Base-by-base conservation (phyloP, 2,797 vertebrate genomes). In the Anabas testudineus region DNA sequence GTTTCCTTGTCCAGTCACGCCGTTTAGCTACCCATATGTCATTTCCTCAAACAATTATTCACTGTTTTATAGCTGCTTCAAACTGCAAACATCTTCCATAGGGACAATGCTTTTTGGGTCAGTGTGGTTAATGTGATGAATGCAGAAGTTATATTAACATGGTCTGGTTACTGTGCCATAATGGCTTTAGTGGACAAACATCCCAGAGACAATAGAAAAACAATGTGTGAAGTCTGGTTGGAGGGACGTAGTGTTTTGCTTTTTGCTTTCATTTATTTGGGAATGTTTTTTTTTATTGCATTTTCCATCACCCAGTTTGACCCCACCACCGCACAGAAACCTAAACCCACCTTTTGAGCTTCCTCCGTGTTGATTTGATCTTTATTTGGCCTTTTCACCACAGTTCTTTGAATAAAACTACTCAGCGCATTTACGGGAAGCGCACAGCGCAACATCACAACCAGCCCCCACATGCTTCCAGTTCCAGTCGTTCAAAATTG, bases 361-460 rank as follows among this genome's bases (percentile, higher is more conserved):
- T 88, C 80, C 83, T 83, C 78, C 70, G 7, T 81, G 86, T 88
- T 86, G 87, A 88, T 89, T 84, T 87, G 87, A 87, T 93, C 88
- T 92, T 91, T 90, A 87, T 94, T 90, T 91, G 91, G 91, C 82
- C 70, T 79, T 79, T 81, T 70, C 62, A 82, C 88, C 87, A 41
- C 74, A 85, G 75, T 81, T 81, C 90, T 93, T 93, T 94, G 90
- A 93, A 93, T 93, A 91, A 88, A 90, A 82, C 83, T 88, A 88
- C 91, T 91, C 87, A 91, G 83, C 74, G 42, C 57, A n/a, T 81
- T 93, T 93, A 93, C 92, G 83, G 92, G 92, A 94, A 94, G 80
- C 64, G 56, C 81, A 77, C 73, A 84, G 90, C 69, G 46, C 81
- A 76, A 67, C 89, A 87, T 91, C 87, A 85, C 87, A 90, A 84